Conservation (phyloP, 2,113 vertebrate species). For the Tychaedon coryphoeus region DNA sequence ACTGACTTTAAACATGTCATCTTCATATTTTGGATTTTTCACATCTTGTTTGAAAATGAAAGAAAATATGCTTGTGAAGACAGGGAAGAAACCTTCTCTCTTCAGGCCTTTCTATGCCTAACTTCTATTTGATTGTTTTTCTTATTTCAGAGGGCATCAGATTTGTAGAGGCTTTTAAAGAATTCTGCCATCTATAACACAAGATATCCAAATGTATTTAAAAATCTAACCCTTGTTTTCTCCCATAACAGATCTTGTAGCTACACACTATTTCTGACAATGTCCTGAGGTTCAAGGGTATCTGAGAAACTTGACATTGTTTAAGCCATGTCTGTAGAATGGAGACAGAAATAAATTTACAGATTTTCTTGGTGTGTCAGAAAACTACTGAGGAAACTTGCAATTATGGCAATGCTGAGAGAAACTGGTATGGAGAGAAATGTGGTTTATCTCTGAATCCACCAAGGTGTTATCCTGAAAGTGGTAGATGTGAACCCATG, state of each 20-base stretch:
- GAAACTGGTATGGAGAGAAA: background rate
- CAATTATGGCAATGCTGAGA: background rate
- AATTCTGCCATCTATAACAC: background rate
- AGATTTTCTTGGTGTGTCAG: background rate
- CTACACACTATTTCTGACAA: background rate
- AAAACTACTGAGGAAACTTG: background rate
- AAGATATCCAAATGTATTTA: background rate
- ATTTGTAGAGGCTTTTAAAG: background rate
- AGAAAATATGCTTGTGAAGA: background rate
- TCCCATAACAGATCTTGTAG: background rate
- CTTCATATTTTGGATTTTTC: background rate
- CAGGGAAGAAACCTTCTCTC: background rate
- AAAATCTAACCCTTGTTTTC: background rate
- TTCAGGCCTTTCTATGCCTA: background rate
- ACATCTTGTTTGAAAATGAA: background rate
- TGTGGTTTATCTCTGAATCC: background rate
- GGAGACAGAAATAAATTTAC: background rate
- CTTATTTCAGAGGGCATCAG: background rate
- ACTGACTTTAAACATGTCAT: background rate
- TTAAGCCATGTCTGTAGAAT: background rate
- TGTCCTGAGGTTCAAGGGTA: background rate
- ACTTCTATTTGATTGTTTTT: background rate
- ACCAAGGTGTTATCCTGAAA: background rate
- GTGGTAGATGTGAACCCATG: background rate
- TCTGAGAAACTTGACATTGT: background rate